Evolutionary conservation across 2,113 vertebrate species (phyloP), one percentile per base, ranked within the genome.

Genomic region (Hassar affinis): DNA sequence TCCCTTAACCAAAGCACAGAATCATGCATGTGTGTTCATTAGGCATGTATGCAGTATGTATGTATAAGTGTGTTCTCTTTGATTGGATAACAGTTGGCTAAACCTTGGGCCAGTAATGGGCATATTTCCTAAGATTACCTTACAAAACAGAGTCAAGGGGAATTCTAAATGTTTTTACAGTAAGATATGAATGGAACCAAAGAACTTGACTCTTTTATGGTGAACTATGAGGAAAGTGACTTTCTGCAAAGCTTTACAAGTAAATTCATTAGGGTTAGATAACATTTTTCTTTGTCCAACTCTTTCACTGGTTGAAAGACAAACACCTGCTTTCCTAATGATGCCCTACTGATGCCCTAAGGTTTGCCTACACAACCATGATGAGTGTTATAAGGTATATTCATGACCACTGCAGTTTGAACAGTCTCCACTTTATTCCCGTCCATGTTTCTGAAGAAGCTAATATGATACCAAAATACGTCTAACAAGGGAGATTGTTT

Each of bases 1-100:
- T 82, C 79, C 69, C 79, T 86, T 86, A 82, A 86, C 91, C 91
- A 92, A 92, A 93, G 88, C 90, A 91, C 90, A 93, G 86, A 71
- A 75, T 85, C 83, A 84, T 69, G 68, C 64, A 61, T 64, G 79
- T 69, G 33, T 42, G 38, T 42, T 6, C 25, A 54, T 45, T 42
- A 79, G 38, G 71, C 52, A 47, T 61, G 71, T 71, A 33, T 80
- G 61, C 45, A 15, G 69, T 49, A 66, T 84, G 81, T 79, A 56
- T 81, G 64, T 75, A 64, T 82, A 79, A 81, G 71, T 83, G 59
- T 66, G 72, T 82, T 66, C 61, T 82, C 71, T 85, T 80, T 88
- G 85, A 83, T 78, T 85, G 86, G 80, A 69, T 74, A 72, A 82
- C 84, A 84, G 72, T 56, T 61, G 72, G 82, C 84, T 42, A 91